Percentiles rank a stretch among this genome's conserved stretches.
phyloP scores from a whole-genome alignment of 2,797 vertebrate species.

The Eulemur coronatus region DNA sequence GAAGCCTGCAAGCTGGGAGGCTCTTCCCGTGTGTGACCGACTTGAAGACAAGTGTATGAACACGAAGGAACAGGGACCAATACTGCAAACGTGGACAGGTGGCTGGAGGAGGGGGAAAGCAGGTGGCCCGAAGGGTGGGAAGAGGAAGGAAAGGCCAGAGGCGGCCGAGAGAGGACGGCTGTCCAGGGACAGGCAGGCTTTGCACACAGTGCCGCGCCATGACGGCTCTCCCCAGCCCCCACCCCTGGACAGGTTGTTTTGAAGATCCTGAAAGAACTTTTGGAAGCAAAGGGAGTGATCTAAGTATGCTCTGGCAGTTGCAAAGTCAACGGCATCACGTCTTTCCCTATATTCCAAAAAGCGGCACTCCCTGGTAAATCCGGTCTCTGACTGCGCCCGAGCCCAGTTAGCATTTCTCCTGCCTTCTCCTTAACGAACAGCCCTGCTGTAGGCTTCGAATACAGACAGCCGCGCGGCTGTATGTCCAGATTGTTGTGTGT shows the following conservation, averaged over 20 bases:
- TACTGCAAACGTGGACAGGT: background rate
- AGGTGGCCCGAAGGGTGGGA: too few relatives aligned
- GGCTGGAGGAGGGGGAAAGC: background rate
- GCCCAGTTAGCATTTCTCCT: background rate
- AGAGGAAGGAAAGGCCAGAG: background rate
- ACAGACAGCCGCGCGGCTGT: background rate
- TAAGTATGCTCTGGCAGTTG: background rate
- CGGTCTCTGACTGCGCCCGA: background rate
- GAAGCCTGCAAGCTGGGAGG: background rate
- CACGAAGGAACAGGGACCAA: too few relatives aligned
- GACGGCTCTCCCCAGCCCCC: background rate
- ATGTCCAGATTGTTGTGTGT: background rate
- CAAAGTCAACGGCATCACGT: background rate
- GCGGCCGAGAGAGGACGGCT: background rate
- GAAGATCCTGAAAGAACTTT: background rate
- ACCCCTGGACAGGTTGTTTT: background rate
- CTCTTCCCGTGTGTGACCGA: background rate
- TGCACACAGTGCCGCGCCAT: background rate
- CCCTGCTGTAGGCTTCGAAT: background rate
- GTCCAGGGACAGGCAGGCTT: background rate
- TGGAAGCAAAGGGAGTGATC: background rate
- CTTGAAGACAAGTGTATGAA: accelerated
- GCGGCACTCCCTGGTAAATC: background rate
- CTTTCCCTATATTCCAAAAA: background rate
- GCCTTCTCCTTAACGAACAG: background rate